Evolutionary conservation across 2,888 invertebrate species (phyloP).

Genomic region (Aethes cnicana): DNA sequence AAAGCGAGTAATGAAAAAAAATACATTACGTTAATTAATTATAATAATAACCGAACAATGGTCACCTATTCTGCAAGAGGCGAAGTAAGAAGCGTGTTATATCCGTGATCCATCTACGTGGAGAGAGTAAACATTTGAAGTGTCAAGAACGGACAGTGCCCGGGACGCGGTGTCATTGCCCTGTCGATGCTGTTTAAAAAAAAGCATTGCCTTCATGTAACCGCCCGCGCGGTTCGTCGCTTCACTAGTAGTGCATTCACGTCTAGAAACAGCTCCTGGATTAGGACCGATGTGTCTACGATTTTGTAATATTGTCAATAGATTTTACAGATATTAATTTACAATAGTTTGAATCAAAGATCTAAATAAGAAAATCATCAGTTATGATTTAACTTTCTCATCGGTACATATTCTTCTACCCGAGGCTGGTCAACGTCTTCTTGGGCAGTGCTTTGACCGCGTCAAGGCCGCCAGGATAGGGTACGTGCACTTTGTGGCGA

Average conservation of each 20-base stretch:
- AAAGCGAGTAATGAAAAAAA: too few relatives aligned
- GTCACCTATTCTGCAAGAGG: too few relatives aligned
- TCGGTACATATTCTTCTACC: slow-evolving; percentile 12
- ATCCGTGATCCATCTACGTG: slow-evolving; percentile 65
- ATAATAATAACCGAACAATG: too few relatives aligned
- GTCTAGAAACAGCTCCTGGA: slow-evolving; percentile 42
- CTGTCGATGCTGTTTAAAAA: slow-evolving; percentile 77
- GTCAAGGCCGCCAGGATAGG: slow-evolving; percentile 71
- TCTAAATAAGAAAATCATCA: not conserved
- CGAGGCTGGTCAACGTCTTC: slow-evolving; percentile 69
- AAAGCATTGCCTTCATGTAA: slow-evolving; percentile 74
- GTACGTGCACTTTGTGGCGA: slow-evolving; percentile 61
- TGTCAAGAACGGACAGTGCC: slow-evolving; percentile 82
- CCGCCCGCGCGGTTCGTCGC: slow-evolving; percentile 47
- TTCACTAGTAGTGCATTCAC: slow-evolving; percentile 53
- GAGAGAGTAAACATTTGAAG: slow-evolving; percentile 79
- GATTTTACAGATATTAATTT: too few relatives aligned
- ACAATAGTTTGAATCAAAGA: not conserved
- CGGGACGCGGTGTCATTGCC: slow-evolving; percentile 76
- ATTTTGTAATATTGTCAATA: too few relatives aligned
- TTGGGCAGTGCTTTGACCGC: slow-evolving; percentile 67
- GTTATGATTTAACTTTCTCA: not conserved
- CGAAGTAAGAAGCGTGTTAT: slow-evolving; percentile 53
- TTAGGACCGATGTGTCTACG: too few relatives aligned
- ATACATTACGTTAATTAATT: too few relatives aligned